A percentile compares a stretch with the other conserved stretches of the same genome.
phyloP scores from a whole-genome alignment of 1,140 invertebrate genomes.

The Dreissena rostriformis region DNA sequence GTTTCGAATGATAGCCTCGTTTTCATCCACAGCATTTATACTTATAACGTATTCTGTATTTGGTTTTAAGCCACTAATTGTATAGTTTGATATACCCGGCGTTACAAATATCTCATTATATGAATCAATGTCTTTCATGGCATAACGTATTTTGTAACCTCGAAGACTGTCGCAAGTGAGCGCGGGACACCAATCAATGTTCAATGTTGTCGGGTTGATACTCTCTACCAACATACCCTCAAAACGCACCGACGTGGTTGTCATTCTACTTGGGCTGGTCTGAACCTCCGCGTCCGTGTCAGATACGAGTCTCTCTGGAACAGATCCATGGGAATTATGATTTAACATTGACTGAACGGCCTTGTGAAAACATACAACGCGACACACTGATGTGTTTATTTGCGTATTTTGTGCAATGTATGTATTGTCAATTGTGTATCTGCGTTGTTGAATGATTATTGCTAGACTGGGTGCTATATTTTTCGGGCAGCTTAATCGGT shows the following conservation, averaged over 20 bases:
- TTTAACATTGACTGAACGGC: no score
- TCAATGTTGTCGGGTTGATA: slow-evolving; percentile 41
- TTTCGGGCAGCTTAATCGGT: no score
- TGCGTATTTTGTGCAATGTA: no score
- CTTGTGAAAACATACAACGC: no score
- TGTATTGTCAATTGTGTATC: no score
- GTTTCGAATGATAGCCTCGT: slow-evolving; percentile 22
- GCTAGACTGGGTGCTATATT: no score
- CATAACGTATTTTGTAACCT: slow-evolving; percentile 54
- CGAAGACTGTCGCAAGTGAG: slow-evolving; percentile 12
- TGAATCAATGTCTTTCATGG: slow-evolving; percentile 42
- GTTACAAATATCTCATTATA: slow-evolving; percentile 57
- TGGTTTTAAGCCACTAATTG: slow-evolving; percentile 41
- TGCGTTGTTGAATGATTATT: no score
- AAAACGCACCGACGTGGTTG: slow-evolving; percentile 19
- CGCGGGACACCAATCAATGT: slow-evolving; percentile 35
- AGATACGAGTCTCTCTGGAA: not conserved
- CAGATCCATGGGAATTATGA: no score
- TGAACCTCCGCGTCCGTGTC: slow-evolving; percentile 11
- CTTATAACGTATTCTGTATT: slow-evolving; percentile 47
- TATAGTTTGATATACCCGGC: slow-evolving; percentile 46
- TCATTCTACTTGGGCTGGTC: not conserved
- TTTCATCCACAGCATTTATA: slow-evolving; percentile 49
- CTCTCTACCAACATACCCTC: slow-evolving; percentile 43
- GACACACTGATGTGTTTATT: no score